Evolutionary conservation across 2,113 vertebrate species (phyloP), one percentile per base, ranked within the genome.

Genomic region (Litocranius walleri): DNA sequence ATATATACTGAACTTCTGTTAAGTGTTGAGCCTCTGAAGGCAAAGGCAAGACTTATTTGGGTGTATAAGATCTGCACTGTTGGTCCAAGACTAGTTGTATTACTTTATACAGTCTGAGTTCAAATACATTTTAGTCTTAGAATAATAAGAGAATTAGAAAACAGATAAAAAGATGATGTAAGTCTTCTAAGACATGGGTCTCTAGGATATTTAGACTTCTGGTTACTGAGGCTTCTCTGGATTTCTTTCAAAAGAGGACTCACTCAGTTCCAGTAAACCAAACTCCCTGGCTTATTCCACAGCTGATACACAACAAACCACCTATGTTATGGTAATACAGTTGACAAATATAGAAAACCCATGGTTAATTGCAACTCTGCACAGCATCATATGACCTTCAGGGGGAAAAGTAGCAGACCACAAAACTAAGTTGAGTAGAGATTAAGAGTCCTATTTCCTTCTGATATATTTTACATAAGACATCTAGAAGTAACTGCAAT

Each of bases 191-290:
- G 56, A 94, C 40, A 89, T 83, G n/a, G 84, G 77, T 96, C n/a
- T 62, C 62, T 85, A 59, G 59, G 92, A 27, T 93, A 88, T 74
- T 93, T 95, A 36, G 50, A 52, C 16, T 95, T 89, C 67, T 61
- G 23, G 64, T 67, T 94, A 92, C 40, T 94, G 25, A 84, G 40
- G 54, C 85, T 94, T 97, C 81, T 67, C 59, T 85, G 54, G 43
- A 30, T 96, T 96, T 96, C 45, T 88, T 96, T 95, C 82, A 91
- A 82, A 97, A 30, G 52, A 90, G 85, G 29, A 96, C 81, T 96
- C 80, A 5, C 45, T 85, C 57, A 85, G 74, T 85, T 92, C 62
- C 45, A 67, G n/a, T 57, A 96, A 94, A 96, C 10, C n/a, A 57
- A 95, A 93, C 21, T 84, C 83, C 88, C 86, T 74, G 91, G 71